These are phyloP conservation scores for Mythimna lalbum DNA, from an alignment of 2,888 invertebrate genomes.

Conservation along the genomic window DNA sequence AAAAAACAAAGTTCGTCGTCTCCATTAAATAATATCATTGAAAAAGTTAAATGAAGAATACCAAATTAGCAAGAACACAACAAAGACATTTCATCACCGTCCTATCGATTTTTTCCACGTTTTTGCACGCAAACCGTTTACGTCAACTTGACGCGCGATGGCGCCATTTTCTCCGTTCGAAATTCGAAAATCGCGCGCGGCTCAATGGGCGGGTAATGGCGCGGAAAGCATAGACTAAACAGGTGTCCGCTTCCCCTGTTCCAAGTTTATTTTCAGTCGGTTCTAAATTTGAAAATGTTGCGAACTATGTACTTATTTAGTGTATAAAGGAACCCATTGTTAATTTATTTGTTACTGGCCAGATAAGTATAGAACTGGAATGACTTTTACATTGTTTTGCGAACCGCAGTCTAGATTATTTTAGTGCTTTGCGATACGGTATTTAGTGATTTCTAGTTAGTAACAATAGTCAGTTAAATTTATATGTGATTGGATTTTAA, in stretches of 20 bases:
- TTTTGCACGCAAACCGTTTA: conserved; percentile 71
- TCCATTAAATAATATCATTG: conserved; percentile 30
- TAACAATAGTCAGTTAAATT: not conserved
- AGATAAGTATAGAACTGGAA: conserved; percentile 41
- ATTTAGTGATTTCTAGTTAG: conserved; percentile 1
- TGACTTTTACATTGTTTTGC: conserved; percentile 44
- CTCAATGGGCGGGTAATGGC: conserved; percentile 83
- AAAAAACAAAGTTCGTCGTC: conserved; percentile 1
- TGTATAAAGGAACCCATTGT: conserved; percentile 52
- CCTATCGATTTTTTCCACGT: conserved; percentile 66
- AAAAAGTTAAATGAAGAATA: conserved; percentile 57
- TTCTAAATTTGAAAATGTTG: conserved; percentile 61
- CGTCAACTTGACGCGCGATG: conserved; percentile 77
- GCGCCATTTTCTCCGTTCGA: conserved; percentile 81
- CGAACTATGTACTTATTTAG: conserved; percentile 50
- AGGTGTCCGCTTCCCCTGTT: conserved; percentile 75
- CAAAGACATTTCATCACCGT: conserved; percentile 58
- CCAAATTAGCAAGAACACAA: conserved; percentile 55
- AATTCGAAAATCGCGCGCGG: conserved; percentile 84
- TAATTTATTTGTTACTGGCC: conserved; percentile 51
- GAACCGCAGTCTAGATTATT: conserved; percentile 8
- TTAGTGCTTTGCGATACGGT: not conserved
- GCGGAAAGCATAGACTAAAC: conserved; percentile 87
- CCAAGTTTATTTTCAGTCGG: conserved; percentile 62
- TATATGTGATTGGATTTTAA: conserved; percentile 1